phyloP scores from a whole-genome alignment of 2,888 invertebrate genomes.

The Diaperis boleti region DNA sequence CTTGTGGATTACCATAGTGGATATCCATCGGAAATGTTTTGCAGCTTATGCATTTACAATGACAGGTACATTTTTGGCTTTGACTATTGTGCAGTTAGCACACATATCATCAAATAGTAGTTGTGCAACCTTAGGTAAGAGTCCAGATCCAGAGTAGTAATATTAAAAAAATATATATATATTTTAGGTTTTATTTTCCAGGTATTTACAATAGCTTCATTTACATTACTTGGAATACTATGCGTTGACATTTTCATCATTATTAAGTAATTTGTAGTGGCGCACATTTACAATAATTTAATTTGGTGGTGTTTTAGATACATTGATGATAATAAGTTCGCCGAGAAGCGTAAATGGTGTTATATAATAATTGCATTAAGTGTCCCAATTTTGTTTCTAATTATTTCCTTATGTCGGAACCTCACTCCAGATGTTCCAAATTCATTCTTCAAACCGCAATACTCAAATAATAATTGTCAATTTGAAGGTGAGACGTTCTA shows the following conservation, averaged over 20 bases:
- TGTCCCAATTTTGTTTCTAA: constrained; percentile 49
- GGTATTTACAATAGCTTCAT: constrained; percentile 57
- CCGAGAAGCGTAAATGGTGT: constrained; percentile 25
- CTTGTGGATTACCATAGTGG: constrained; percentile 46
- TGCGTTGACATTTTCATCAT: constrained; percentile 57
- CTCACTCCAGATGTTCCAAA: constrained; percentile 54
- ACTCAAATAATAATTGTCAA: constrained; percentile 50
- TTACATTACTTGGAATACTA: constrained; percentile 56
- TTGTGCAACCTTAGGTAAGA: constrained; percentile 56
- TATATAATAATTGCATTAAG: constrained; percentile 46
- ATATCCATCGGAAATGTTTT: constrained; percentile 56
- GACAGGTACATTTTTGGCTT: constrained; percentile 55
- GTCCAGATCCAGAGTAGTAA: too few relatives aligned
- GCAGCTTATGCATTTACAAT: constrained; percentile 54
- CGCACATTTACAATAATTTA: not conserved
- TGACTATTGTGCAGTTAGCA: constrained; percentile 54
- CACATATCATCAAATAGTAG: constrained; percentile 45
- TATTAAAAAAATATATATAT: too few relatives aligned
- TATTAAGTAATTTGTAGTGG: constrained; percentile 52
- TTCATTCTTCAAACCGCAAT: constrained; percentile 53
- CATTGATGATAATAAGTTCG: not conserved
- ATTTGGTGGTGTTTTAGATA: too few relatives aligned
- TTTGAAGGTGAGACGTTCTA: constrained; percentile 57
- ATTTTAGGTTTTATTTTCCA: constrained; percentile 59
- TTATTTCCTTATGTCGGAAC: constrained; percentile 51